Percentiles rank a stretch among this genome's conserved stretches.
phyloP scores from a whole-genome alignment of 2,888 invertebrate species.

The Himalopsyche kuldschensis region DNA sequence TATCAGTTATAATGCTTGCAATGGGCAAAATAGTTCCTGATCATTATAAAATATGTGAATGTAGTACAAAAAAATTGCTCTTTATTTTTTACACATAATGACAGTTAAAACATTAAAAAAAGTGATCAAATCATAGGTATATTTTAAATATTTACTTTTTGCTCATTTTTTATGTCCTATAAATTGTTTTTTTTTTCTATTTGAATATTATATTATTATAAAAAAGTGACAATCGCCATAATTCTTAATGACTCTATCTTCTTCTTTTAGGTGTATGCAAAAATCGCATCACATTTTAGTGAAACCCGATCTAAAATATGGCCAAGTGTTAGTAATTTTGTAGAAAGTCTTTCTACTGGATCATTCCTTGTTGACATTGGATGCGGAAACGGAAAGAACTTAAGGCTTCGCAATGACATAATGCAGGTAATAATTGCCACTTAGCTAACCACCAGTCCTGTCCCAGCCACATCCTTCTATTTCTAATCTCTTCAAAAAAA shows the following conservation, averaged over 20 bases:
- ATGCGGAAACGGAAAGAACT: conserved; percentile 98
- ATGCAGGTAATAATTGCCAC: conserved; percentile 59
- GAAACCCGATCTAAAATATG: conserved; percentile 92
- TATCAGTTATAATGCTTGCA: no score
- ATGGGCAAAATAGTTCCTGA: no score
- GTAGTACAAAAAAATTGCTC: no score
- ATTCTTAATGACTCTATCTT: background rate
- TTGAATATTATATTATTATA: background rate
- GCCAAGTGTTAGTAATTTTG: conserved; percentile 86
- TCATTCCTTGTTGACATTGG: conserved; percentile 88
- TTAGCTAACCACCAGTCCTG: no score
- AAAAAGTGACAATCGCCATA: no score
- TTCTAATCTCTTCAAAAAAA: background rate
- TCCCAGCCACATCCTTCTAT: background rate
- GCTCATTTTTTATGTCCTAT: no score
- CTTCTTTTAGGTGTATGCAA: conserved; percentile 75
- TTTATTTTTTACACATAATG: no score
- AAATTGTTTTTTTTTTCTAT: background rate
- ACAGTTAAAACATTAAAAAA: no score
- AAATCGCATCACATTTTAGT: conserved; percentile 93
- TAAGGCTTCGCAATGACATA: conserved; percentile 63
- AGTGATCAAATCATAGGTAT: no score
- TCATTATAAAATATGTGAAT: no score
- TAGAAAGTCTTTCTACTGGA: conserved; percentile 66
- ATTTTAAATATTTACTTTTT: background rate